Base-by-base conservation (phyloP, 2,888 invertebrate species). In the Euplexia lucipara region DNA sequence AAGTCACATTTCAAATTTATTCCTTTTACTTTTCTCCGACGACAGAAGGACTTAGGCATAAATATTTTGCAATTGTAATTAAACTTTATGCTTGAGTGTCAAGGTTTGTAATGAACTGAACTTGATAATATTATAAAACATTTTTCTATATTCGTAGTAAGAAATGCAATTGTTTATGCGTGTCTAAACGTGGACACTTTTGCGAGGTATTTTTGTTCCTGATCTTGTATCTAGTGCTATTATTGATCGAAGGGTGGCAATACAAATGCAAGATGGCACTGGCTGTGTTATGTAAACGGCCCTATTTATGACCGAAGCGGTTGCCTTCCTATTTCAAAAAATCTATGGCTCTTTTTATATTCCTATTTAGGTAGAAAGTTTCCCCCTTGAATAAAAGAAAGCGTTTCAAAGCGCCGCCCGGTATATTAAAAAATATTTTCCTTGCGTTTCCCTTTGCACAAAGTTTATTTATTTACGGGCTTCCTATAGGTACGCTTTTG, bases 371-470 rank as follows among this genome's bases (percentile, higher is more conserved):
- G 83, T 81, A 84, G 82, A 76, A 87, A 86, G 82, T 86, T 87
- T 86, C 88, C 85, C 85, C 86, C 79, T 82, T 85, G 83, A 83
- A 85, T 87, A 83, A 83, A 82, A 80, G 83, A 78, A 82, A 81
- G 74, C 73, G 79, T 75, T 85, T 85, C 84, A 85, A 86, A 86
- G 85, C 83, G 76, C 75, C 84, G 78, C 68, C 68, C 73, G 78
- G 67, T 85, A 85, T 88, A 90, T 89, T 89, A 88, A 89, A 87
- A 87, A 89, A 87, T 85, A 85, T 86, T 87, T 85, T 74, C 74
- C 77, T 78, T 79, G 83, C 82, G 79, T 80, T 84, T 83, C 78
- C n/a, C 80, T 78, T 80, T 65, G 71, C 71, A 67, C 73, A 62
- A 81, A 81, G 70, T 79, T 81, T 78, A 79, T 83, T 81, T 79